These are phyloP conservation scores for Orgyia antiqua DNA, from an alignment of 2,888 invertebrate species.

Conservation along the genomic window DNA sequence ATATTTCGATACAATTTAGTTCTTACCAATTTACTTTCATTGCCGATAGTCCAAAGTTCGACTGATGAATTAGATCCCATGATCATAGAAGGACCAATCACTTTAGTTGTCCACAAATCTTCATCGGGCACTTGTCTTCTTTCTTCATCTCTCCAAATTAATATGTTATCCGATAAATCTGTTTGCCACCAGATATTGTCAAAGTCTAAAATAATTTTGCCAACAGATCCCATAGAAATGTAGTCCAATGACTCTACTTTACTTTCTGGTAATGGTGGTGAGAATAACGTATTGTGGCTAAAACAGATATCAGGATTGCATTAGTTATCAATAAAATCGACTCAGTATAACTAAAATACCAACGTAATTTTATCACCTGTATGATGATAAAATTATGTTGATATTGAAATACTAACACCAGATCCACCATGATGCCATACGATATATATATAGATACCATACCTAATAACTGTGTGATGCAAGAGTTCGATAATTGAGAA, in stretches of 20 bases:
- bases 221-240: constrained; percentile 81
- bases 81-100: neutral
- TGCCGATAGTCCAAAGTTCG: constrained; percentile 1
- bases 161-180: neutral
- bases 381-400: no score
- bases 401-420: no score
- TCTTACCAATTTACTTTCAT: constrained; percentile 1
- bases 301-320: no score
- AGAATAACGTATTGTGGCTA: constrained; percentile 70
- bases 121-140: neutral
- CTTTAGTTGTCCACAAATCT: neutral
- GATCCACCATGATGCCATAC: no score
- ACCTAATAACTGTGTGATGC: no score
- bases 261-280: constrained; percentile 70
- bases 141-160: neutral
- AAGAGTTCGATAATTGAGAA: no score
- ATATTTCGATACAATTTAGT: no score
- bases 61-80: constrained; percentile 2
- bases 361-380: no score
- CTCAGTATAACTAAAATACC: no score
- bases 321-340: no score
- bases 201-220: constrained; percentile 84
- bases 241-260: constrained; percentile 78
- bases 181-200: constrained; percentile 39
- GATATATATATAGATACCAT: no score